A percentile compares a stretch with the other conserved stretches of the same genome.
Evolutionary conservation across 2,888 invertebrate genomes (phyloP).

Genomic region (Nomada lathburiana): DNA sequence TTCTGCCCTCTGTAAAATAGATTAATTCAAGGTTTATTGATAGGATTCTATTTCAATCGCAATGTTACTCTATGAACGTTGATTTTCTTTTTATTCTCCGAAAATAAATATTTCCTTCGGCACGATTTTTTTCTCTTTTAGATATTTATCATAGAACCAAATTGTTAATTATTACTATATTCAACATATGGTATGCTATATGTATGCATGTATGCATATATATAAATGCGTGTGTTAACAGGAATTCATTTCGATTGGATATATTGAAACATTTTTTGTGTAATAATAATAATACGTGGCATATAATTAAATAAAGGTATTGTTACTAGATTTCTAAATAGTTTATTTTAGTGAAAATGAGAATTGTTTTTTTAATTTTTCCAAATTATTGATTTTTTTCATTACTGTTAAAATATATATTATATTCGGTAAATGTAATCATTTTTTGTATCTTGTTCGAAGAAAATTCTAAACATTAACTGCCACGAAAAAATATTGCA

Average conservation of each 20-base stretch:
- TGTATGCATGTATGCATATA: background rate
- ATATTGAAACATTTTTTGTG: background rate
- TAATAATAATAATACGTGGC: background rate
- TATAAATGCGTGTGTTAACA: background rate
- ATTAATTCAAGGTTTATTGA: constrained; percentile 54
- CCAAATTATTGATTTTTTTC: background rate
- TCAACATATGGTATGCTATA: constrained; percentile 50
- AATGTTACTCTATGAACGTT: constrained; percentile 15
- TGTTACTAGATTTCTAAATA: background rate
- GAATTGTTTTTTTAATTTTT: no score
- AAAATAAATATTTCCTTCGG: constrained; percentile 5
- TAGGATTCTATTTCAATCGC: constrained; percentile 41
- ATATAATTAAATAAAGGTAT: background rate
- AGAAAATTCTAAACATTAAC: no score
- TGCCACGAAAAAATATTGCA: no score
- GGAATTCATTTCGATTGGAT: constrained; percentile 1
- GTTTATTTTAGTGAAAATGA: background rate
- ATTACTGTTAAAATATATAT: background rate
- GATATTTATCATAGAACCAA: background rate
- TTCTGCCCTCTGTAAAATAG: constrained; percentile 50
- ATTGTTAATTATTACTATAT: constrained; percentile 20
- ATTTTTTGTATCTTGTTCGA: no score
- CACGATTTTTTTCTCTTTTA: background rate
- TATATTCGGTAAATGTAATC: background rate
- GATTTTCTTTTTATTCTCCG: constrained; percentile 34